Conservation (phyloP, 2,797 vertebrate species). For the Channallabes apus region DNA sequence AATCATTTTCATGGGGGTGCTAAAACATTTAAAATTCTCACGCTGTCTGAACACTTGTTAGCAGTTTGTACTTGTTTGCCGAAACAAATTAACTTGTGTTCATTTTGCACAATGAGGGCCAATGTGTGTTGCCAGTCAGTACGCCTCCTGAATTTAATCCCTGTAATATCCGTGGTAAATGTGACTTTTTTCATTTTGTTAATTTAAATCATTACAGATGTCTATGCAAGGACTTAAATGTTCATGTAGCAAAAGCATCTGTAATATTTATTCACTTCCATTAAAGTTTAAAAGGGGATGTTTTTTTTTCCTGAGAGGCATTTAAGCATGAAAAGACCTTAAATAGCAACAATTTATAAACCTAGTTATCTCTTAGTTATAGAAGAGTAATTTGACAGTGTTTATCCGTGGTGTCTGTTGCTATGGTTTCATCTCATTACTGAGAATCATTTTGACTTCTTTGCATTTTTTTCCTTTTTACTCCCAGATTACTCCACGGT, state of each 20-base stretch:
- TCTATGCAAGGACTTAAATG: not conserved
- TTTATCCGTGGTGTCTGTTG: not conserved
- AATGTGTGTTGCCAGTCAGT: not conserved
- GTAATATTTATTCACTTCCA: not conserved
- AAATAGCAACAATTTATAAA: not conserved
- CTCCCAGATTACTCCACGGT: conserved; percentile 87
- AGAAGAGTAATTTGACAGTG: conserved; percentile 3
- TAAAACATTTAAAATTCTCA: not conserved
- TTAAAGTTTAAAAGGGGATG: not conserved
- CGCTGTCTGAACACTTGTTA: no score
- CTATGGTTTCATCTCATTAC: conserved; percentile 22
- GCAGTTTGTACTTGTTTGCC: not conserved
- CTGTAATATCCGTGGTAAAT: not conserved
- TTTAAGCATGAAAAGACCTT: not conserved
- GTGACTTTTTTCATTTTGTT: not conserved
- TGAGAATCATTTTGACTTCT: conserved; percentile 12
- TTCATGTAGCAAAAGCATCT: not conserved
- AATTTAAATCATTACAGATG: not conserved
- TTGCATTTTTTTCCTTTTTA: not conserved
- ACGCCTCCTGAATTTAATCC: not conserved
- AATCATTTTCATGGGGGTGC: no score
- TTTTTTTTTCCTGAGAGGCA: not conserved
- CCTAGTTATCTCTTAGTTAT: not conserved
- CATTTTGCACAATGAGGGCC: not conserved
- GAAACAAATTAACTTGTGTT: not conserved